Percentiles rank a stretch among this genome's conserved stretches.
Evolutionary conservation across 2,888 invertebrate genomes (phyloP).

Genomic region (Chamaedrilus cognettii): DNA sequence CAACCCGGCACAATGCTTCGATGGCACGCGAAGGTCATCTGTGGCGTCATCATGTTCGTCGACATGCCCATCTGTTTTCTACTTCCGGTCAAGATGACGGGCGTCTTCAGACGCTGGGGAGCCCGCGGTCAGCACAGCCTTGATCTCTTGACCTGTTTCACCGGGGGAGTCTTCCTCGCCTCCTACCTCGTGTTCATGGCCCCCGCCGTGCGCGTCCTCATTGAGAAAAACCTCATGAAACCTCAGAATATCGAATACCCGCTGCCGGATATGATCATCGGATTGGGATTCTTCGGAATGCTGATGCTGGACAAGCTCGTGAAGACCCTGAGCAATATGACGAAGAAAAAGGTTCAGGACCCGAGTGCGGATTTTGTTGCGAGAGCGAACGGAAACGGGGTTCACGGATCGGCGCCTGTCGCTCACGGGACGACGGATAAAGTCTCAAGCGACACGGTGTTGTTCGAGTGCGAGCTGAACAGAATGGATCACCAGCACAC

Average conservation of each 20-base stretch:
- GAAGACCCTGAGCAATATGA: neutral
- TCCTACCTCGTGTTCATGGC: constrained; percentile 23
- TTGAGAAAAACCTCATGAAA: constrained; percentile 11
- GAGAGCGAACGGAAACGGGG: neutral
- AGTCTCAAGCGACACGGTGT: neutral
- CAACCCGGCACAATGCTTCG: neutral
- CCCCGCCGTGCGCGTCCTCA: constrained; percentile 20
- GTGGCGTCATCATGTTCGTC: constrained; percentile 15
- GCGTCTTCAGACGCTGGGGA: constrained; percentile 21
- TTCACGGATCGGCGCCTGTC: no score
- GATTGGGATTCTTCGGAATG: constrained; percentile 27
- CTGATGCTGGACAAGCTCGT: constrained; percentile 23
- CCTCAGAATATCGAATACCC: constrained; percentile 24
- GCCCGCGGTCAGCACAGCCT: constrained; percentile 17
- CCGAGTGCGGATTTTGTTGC: no score
- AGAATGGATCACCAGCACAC: neutral
- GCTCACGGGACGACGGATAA: no score
- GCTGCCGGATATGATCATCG: constrained; percentile 24
- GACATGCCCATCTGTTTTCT: constrained; percentile 16
- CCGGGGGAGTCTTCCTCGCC: constrained; percentile 31
- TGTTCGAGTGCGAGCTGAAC: neutral
- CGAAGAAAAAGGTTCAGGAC: neutral
- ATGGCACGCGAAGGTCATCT: constrained; percentile 19
- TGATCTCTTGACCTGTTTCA: constrained; percentile 26
- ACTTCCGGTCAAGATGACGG: constrained; percentile 27